Conservation (phyloP, 2,888 invertebrate genomes). For the Euplexia lucipara region DNA sequence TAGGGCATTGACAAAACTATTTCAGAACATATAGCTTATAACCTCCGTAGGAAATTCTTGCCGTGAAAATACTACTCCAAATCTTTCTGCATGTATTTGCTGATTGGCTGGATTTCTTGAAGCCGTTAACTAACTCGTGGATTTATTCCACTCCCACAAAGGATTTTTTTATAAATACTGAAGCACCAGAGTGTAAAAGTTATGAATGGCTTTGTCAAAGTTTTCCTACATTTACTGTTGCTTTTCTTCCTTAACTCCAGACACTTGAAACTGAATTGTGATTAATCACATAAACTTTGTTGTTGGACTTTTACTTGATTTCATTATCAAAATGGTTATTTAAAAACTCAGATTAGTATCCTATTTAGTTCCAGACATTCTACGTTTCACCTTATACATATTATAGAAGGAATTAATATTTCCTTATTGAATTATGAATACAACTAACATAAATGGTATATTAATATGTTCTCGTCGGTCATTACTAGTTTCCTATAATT, state of each 20-base stretch:
- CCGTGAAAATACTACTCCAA: neutral
- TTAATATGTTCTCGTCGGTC: conserved; percentile 8
- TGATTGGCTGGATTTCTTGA: neutral
- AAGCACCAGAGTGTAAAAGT: conserved; percentile 23
- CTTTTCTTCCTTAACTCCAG: conserved; percentile 30
- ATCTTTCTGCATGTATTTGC: neutral
- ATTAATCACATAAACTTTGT: conserved; percentile 40
- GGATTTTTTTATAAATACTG: neutral
- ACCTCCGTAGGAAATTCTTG: neutral
- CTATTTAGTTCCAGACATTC: neutral
- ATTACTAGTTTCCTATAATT: conserved; percentile 13
- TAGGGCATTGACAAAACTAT: neutral
- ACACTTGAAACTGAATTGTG: conserved; percentile 21
- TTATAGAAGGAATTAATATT: neutral
- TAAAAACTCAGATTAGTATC: neutral
- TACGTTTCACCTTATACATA: neutral
- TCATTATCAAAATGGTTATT: conserved; percentile 3
- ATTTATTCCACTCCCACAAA: neutral
- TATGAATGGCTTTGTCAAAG: conserved; percentile 30
- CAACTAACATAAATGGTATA: conserved; percentile 2
- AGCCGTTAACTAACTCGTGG: neutral
- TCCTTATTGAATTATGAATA: conserved; percentile 10
- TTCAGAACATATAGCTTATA: neutral
- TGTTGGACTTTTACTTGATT: conserved; percentile 7
- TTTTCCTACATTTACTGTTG: conserved; percentile 28